Evolutionary conservation across 1,140 invertebrate species (phyloP).

Genomic region (Archegozetes longisetosus): DNA sequence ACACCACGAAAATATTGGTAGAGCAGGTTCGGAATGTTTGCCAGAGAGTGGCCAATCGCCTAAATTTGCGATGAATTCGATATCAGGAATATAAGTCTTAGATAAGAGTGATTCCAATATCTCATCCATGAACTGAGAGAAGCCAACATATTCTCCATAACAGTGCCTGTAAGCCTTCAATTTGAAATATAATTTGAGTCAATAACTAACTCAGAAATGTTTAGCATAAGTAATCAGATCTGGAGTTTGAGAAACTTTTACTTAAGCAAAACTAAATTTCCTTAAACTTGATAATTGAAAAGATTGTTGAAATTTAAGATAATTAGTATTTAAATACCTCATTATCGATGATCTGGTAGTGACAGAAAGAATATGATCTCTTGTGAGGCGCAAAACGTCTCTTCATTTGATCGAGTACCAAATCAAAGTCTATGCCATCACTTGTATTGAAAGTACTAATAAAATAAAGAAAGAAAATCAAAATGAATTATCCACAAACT

Average conservation of each 20-base stretch:
- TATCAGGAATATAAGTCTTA: slow-evolving; percentile 61
- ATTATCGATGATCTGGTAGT: slow-evolving; percentile 74
- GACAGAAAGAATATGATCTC: slow-evolving; percentile 65
- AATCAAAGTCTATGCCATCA: slow-evolving; percentile 47
- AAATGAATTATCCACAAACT: neutral
- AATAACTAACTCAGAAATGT: no score
- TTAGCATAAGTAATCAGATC: no score
- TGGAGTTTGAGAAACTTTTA: no score
- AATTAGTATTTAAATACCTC: slow-evolving; percentile 33
- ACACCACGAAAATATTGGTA: slow-evolving; percentile 94
- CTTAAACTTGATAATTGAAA: no score
- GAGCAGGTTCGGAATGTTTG: slow-evolving; percentile 28
- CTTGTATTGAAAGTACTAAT: neutral
- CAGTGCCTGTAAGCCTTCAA: slow-evolving; percentile 50
- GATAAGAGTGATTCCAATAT: slow-evolving; percentile 63
- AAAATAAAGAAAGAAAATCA: slow-evolving; percentile 6
- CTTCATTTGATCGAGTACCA: slow-evolving; percentile 43
- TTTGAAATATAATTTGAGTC: no score
- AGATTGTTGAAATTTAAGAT: no score
- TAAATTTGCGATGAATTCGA: slow-evolving; percentile 81
- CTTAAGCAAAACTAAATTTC: no score
- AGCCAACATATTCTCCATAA: slow-evolving; percentile 85
- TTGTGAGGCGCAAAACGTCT: slow-evolving; percentile 45
- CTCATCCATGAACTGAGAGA: slow-evolving; percentile 86
- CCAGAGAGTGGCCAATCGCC: slow-evolving; percentile 78